Evolutionary conservation across 2,797 vertebrate species (phyloP).

Genomic region (Centropyge bicolor): DNA sequence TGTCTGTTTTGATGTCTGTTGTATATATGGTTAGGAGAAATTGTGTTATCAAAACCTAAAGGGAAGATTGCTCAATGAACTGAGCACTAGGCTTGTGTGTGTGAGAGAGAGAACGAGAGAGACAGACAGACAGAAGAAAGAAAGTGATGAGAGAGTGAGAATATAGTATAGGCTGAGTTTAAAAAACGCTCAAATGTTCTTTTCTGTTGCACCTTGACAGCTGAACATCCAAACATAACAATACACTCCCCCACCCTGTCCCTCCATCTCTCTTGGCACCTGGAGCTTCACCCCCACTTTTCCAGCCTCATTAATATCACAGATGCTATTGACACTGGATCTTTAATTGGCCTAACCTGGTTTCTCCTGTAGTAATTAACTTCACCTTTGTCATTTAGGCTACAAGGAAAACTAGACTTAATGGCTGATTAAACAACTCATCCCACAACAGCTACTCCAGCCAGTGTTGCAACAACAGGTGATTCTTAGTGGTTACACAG

Average conservation of each 20-base stretch:
- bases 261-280: not conserved
- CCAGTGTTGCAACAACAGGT: not conserved
- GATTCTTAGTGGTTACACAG: not conserved
- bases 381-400: slow-evolving; percentile 34
- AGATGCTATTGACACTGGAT: slow-evolving; percentile 38
- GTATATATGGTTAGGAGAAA: not conserved
- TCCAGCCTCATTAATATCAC: slow-evolving; percentile 58
- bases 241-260: not conserved
- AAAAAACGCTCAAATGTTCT: slow-evolving; percentile 11
- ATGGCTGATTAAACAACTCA: slow-evolving; percentile 34
- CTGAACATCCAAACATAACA: slow-evolving; percentile 18
- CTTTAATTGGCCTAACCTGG: slow-evolving; percentile 51
- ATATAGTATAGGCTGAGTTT: not conserved
- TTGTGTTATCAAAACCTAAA: not conserved
- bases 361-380: slow-evolving; percentile 48
- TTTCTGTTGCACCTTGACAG: not conserved
- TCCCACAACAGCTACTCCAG: slow-evolving; percentile 13
- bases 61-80: not conserved
- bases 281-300: slow-evolving; percentile 13
- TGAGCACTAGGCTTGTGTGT: not conserved
- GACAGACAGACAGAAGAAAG: not conserved
- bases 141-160: not conserved
- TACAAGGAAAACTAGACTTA: slow-evolving; percentile 3
- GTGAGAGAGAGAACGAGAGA: not conserved
- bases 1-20: not conserved